Evolutionary conservation across 37 sponge, comb jelly and placozoan genomes (phyloP), one percentile per base, ranked within the genome.

Genomic region (Amphimedon queenslandica): DNA sequence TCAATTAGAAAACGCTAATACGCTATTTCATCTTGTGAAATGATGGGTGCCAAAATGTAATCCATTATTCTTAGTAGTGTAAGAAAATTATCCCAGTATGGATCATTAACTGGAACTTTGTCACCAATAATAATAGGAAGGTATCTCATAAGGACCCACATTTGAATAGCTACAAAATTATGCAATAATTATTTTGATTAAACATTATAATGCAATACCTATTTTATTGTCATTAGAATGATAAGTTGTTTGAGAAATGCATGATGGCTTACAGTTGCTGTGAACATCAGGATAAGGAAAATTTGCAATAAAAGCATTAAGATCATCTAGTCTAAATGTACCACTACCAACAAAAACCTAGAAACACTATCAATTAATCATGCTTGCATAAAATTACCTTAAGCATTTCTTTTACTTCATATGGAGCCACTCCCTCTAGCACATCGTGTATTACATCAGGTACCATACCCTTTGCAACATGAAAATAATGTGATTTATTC

Each of bases 361-460:
- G n/a, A n/a, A n/a, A n/a, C n/a, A n/a, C n/a, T n/a, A n/a, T n/a
- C n/a, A n/a, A n/a, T n/a, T n/a, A n/a, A n/a, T n/a, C n/a, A n/a
- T n/a, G n/a, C n/a, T n/a, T n/a, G n/a, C n/a, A n/a, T n/a, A n/a
- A n/a, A 8, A 47, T 47, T 18, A 47, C 53, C 53, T 47, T 47
- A 8, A 47, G 53, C 53, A 47, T 47, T 47, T 47, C 53, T 47
- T 47, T 47, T 8, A 47, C 53, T 47, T 47, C 53, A 47, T 47
- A 47, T 58, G 57, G 63, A 11, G 79, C 40, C 24, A 37, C 56
- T 4, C 89, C 89, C 33, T 84, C 85, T 36, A 89, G 69, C 21
- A 89, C 27, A 65, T 89, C 90, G 18, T 89, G 90, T 81, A 89
- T 83, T 2, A 84, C 40, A 57, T 84, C 90, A 32, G 82, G 82